Percentiles rank a stretch among this genome's conserved stretches.
Conservation (phyloP, 2,888 invertebrate genomes). For the Biston stratarius region DNA sequence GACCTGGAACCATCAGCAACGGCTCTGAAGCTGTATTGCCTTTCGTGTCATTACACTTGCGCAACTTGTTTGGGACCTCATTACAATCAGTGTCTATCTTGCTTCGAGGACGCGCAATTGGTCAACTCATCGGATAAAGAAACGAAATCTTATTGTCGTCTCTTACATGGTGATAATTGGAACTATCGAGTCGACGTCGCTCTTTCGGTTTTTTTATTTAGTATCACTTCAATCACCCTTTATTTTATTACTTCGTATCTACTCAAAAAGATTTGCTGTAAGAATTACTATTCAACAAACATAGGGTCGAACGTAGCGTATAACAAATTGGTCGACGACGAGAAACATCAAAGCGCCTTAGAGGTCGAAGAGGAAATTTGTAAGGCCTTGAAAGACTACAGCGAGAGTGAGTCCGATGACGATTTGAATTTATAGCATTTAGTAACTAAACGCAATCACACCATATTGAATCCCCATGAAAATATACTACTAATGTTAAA, state of each 20-base stretch:
- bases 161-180: slow-evolving; percentile 75
- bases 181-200: slow-evolving; percentile 77
- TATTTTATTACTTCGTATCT: slow-evolving; percentile 64
- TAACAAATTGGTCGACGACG: slow-evolving; percentile 75
- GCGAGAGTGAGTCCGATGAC: slow-evolving; percentile 77
- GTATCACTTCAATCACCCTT: slow-evolving; percentile 61
- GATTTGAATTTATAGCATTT: slow-evolving; percentile 74
- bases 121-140: slow-evolving; percentile 73
- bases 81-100: slow-evolving; percentile 89
- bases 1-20: slow-evolving; percentile 69
- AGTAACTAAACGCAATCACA: background rate
- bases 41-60: slow-evolving; percentile 92
- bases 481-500: too few relatives aligned
- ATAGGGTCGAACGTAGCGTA: slow-evolving; percentile 64
- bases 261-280: slow-evolving; percentile 63
- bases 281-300: slow-evolving; percentile 68
- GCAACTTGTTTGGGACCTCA: slow-evolving; percentile 89
- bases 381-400: slow-evolving; percentile 73
- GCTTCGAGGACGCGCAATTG: slow-evolving; percentile 88
- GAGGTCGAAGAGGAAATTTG: slow-evolving; percentile 79
- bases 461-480: too few relatives aligned
- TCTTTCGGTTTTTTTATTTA: slow-evolving; percentile 68
- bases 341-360: slow-evolving; percentile 70
- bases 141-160: slow-evolving; percentile 79
- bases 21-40: slow-evolving; percentile 78